Conservation (phyloP, 2,113 vertebrate genomes). For the Camelus bactrianus region DNA sequence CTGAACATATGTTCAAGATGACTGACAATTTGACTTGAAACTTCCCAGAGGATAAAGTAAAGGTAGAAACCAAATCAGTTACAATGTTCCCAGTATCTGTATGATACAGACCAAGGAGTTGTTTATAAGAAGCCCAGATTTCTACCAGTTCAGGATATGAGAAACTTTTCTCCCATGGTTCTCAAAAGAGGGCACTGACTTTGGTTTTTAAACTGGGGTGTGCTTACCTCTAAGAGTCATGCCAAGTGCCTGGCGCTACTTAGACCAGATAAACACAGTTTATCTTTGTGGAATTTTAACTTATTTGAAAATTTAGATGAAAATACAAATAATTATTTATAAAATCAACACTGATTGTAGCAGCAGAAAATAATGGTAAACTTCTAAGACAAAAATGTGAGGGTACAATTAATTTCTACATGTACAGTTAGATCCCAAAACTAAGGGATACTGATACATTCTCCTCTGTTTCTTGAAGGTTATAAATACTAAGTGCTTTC, state of each 20-base stretch:
- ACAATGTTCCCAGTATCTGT: background rate
- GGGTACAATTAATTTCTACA: background rate
- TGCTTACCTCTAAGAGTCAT: background rate
- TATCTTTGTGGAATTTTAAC: background rate
- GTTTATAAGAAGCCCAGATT: background rate
- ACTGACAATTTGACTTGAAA: background rate
- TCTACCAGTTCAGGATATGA: background rate
- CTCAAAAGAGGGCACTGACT: background rate
- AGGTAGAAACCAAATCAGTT: background rate
- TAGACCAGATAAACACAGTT: background rate
- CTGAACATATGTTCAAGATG: background rate
- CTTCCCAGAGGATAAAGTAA: background rate
- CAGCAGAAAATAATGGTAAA: background rate
- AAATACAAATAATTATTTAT: background rate
- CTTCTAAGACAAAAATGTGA: conserved; percentile 8
- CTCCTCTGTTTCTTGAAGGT: background rate
- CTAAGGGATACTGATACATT: background rate
- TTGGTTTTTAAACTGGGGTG: background rate
- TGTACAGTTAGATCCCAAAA: background rate
- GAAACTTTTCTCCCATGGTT: background rate
- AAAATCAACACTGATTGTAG: background rate
- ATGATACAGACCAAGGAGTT: background rate
- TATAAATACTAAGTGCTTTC: background rate
- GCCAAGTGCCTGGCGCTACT: background rate
- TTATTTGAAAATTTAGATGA: background rate